These are phyloP conservation scores for Pseudoips prasinana DNA, from an alignment of 2,888 invertebrate species.

Conservation along the genomic window DNA sequence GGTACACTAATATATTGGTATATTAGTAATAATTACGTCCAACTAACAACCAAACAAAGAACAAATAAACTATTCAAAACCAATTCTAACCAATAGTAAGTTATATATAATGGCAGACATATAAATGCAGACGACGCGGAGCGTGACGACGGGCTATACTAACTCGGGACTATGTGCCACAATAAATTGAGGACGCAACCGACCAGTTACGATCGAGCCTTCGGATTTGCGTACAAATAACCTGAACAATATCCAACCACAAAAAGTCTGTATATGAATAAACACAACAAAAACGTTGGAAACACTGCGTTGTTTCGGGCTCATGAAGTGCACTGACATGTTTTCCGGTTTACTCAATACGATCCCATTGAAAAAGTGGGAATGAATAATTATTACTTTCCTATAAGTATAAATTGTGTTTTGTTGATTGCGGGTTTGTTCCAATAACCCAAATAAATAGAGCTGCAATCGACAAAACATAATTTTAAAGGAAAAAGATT, in stretches of 20 bases:
- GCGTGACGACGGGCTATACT: conserved; percentile 71
- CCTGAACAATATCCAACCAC: conserved; percentile 63
- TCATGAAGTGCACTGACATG: neutral
- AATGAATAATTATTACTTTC: too few relatives aligned
- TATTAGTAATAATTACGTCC: too few relatives aligned
- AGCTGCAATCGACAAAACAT: too few relatives aligned
- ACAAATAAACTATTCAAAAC: conserved; percentile 16
- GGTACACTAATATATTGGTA: too few relatives aligned
- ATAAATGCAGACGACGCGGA: conserved; percentile 70
- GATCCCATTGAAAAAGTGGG: too few relatives aligned
- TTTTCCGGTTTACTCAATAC: too few relatives aligned
- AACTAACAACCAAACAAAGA: neutral
- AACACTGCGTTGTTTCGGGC: neutral
- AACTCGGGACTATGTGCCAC: conserved; percentile 60
- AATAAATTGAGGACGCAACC: conserved; percentile 70
- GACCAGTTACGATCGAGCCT: conserved; percentile 57
- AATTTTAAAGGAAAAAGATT: too few relatives aligned
- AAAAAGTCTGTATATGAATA: conserved; percentile 47
- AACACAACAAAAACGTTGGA: conserved; percentile 24
- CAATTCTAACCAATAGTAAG: conserved; percentile 38
- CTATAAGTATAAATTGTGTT: too few relatives aligned
- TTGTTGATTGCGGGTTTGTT: too few relatives aligned
- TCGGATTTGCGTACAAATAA: conserved; percentile 75
- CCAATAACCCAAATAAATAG: too few relatives aligned
- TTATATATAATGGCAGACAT: conserved; percentile 51